A percentile compares a stretch with the other conserved stretches of the same genome.
Evolutionary conservation across 2,797 vertebrate species (phyloP).

Genomic region (Eidolon dupreanum): DNA sequence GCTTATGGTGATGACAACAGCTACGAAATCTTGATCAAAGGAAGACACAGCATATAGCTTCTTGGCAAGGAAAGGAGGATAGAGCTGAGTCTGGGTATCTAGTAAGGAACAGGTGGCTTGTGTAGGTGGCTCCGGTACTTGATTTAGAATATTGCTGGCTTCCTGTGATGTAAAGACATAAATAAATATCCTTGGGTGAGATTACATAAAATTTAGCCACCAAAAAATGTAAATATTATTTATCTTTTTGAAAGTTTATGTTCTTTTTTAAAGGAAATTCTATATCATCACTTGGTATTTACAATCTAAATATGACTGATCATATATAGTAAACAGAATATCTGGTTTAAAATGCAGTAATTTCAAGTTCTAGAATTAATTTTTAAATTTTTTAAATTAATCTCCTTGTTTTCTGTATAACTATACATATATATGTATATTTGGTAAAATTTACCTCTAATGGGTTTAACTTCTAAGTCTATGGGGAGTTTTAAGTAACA

Average conservation of each 20-base stretch:
- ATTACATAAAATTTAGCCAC: neutral
- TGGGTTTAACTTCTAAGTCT: slow-evolving; percentile 13
- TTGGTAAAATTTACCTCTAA: neutral
- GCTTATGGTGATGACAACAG: neutral
- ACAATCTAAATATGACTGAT: neutral
- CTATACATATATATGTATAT: no score
- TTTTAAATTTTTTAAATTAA: neutral
- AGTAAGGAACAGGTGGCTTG: neutral
- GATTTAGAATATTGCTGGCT: neutral
- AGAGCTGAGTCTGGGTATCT: neutral
- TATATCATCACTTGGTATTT: neutral
- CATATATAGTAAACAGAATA: neutral
- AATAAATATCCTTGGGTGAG: neutral
- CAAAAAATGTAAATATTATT: neutral
- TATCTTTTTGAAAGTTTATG: slow-evolving; percentile 24
- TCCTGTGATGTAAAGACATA: neutral
- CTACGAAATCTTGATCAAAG: neutral
- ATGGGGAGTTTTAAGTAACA: slow-evolving; percentile 30
- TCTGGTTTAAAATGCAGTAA: neutral
- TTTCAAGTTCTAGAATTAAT: neutral
- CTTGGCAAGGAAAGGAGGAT: neutral
- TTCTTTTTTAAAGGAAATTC: neutral
- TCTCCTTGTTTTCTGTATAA: neutral
- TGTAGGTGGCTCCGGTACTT: neutral
- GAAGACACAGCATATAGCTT: neutral